Percentiles rank a stretch among this genome's conserved stretches.
phyloP scores from a whole-genome alignment of 2,888 invertebrate genomes.

The Mechanitis mazaeus region DNA sequence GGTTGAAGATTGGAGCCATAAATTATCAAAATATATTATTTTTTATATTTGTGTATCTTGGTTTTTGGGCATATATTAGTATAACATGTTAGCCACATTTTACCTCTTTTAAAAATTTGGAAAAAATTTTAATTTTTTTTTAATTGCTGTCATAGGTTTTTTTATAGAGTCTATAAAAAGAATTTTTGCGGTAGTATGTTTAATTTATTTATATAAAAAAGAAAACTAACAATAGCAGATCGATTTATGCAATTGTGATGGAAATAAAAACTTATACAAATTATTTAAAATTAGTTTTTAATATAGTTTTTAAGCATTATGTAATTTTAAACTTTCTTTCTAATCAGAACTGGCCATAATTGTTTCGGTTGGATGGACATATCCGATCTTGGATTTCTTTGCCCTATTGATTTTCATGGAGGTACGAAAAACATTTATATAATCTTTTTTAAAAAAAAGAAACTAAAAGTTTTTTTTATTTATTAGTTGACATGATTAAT shows the following conservation, averaged over 20 bases:
- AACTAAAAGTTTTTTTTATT: too few species aligned
- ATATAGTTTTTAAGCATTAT: conserved; percentile 28
- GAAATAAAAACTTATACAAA: conserved; percentile 17
- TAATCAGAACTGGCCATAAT: conserved; percentile 42
- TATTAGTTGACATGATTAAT: too few species aligned
- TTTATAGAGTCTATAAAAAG: not conserved
- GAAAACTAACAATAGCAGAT: conserved; percentile 7
- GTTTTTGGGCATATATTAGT: not conserved
- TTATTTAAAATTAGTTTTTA: conserved; percentile 21
- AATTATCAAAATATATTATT: not conserved
- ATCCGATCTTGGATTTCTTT: conserved; percentile 52
- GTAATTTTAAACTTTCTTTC: conserved; percentile 34
- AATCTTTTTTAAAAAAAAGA: not conserved
- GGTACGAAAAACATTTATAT: conserved; percentile 7
- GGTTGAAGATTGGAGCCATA: not conserved
- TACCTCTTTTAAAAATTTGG: too few species aligned
- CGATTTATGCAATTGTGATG: conserved; percentile 19
- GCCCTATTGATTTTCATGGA: conserved; percentile 26
- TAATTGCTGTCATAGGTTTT: not conserved
- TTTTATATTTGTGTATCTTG: not conserved
- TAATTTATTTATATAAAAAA: conserved; percentile 11
- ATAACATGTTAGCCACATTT: not conserved
- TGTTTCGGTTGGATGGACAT: conserved; percentile 57
- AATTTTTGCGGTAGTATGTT: not conserved
- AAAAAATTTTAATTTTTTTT: too few species aligned